Base-by-base conservation (phyloP, 2,888 invertebrate species). In the Tachina lurida region DNA sequence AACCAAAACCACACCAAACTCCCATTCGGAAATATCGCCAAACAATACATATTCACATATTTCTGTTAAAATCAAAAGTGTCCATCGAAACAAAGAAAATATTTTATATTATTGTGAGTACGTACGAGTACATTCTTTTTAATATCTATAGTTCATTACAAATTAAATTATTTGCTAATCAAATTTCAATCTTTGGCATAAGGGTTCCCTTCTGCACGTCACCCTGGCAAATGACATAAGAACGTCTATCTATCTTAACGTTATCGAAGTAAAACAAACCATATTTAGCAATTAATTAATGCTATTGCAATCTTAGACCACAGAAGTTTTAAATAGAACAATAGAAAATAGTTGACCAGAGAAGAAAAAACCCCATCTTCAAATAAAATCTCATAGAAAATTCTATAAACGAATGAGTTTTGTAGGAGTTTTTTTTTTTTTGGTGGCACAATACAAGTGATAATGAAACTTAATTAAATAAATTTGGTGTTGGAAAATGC, bases 381-480 rank as follows among this genome's bases (percentile, higher is more conserved):
- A 52, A 73, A 78, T 78, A 74, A 78, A 78, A 84, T 84, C 73
- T 73, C 45, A 41, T 54, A 22, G 52, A 49, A 60, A 73, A 83
- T 60, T 67, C 47, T 56, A 52, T 52, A 45, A 75, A 39, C 52
- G 15, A 54, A 22, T 60, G 41, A 12, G 13, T 52, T 52, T 19
- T 22, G 52, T 52, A 63, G 43, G 43, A 54, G 43, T 52, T 41
- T 74, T 15, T 41, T 9, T 3, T 31, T 22, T 0, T 12, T 15
- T 56, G 19, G 15, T 31, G 19, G 1, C 41, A 49, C 43, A 52
- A 45, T 71, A 65, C 58, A 71, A 83, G 56, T 65, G 45, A 22
- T 76, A 83, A 76, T 83, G 60, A 84, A 73, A 82, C 41, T 67
- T 68, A 84, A 56, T 52, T 17, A 60, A 62, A 74, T 74, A 78